These are phyloP conservation scores for Siniperca scherzeri DNA, from an alignment of 2,797 vertebrate genomes.

Conservation along the genomic window DNA sequence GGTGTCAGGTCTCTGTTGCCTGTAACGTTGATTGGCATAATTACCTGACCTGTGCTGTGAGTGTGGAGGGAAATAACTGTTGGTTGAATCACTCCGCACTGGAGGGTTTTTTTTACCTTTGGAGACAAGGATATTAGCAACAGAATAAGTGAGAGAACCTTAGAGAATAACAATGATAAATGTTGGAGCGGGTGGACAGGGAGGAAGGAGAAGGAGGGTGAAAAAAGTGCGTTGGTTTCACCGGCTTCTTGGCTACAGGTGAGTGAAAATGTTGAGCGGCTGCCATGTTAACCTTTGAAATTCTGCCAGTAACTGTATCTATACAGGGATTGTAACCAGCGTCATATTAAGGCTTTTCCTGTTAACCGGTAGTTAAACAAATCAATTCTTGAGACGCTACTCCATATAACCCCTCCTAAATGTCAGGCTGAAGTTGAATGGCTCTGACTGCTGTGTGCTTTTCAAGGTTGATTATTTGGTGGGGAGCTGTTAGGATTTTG, in stretches of 20 bases:
- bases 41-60: constrained; percentile 61
- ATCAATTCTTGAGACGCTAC: not conserved
- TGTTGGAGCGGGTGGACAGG: constrained; percentile 32
- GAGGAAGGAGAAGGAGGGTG: constrained; percentile 53
- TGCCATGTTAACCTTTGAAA: constrained; percentile 16
- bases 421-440: not conserved
- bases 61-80: constrained; percentile 25
- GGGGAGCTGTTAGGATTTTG: not conserved
- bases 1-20: constrained; percentile 72
- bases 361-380: not conserved
- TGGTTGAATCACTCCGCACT: not conserved
- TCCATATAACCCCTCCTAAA: not conserved
- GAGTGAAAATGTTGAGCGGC: constrained; percentile 45
- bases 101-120: not conserved
- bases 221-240: constrained; percentile 71
- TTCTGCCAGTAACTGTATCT: not conserved
- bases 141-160: constrained; percentile 13
- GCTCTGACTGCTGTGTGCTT: not conserved
- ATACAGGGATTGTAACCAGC: not conserved
- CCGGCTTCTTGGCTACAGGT: constrained; percentile 78
- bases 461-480: not conserved
- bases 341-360: not conserved
- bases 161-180: constrained; percentile 56
- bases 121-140: not conserved
- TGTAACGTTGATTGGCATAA: constrained; percentile 66